Conservation (phyloP, 2,888 invertebrate species). For the Cheilosia vulpina region DNA sequence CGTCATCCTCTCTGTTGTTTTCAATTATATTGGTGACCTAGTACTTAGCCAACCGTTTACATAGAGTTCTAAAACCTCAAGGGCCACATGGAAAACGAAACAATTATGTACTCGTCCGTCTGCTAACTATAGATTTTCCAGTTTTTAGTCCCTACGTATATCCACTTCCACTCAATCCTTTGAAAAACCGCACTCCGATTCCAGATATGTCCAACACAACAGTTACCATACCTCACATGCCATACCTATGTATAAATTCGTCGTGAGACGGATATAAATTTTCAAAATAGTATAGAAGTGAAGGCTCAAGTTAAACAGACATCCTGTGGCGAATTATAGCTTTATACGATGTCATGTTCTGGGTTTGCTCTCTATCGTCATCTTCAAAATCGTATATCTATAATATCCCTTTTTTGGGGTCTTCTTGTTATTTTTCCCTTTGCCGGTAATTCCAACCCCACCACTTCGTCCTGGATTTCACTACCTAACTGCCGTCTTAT, state of each 20-base stretch:
- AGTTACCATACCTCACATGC: slow-evolving; percentile 37
- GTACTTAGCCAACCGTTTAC: no score
- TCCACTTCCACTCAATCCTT: neutral
- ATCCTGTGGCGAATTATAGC: slow-evolving; percentile 81
- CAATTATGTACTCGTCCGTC: no score
- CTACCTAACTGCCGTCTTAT: slow-evolving; percentile 60
- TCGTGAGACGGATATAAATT: slow-evolving; percentile 52
- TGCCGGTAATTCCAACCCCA: slow-evolving; percentile 10
- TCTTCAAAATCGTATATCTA: slow-evolving; percentile 76
- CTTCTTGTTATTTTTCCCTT: slow-evolving; percentile 60
- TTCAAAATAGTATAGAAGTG: slow-evolving; percentile 63
- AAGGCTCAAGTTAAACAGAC: slow-evolving; percentile 80
- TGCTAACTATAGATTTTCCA: no score
- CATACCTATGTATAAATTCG: neutral
- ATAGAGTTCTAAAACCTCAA: no score
- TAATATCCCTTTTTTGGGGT: slow-evolving; percentile 71
- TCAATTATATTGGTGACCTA: no score
- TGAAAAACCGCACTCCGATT: slow-evolving; percentile 57
- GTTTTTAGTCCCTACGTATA: no score
- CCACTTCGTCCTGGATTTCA: slow-evolving; percentile 31
- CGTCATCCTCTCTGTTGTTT: no score
- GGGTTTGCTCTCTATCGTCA: slow-evolving; percentile 76
- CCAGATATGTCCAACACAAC: slow-evolving; percentile 61
- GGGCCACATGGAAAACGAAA: no score
- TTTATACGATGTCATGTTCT: slow-evolving; percentile 78